Base-by-base conservation (phyloP, 2,797 vertebrate genomes). In the Schizopygopsis malacanthus region DNA sequence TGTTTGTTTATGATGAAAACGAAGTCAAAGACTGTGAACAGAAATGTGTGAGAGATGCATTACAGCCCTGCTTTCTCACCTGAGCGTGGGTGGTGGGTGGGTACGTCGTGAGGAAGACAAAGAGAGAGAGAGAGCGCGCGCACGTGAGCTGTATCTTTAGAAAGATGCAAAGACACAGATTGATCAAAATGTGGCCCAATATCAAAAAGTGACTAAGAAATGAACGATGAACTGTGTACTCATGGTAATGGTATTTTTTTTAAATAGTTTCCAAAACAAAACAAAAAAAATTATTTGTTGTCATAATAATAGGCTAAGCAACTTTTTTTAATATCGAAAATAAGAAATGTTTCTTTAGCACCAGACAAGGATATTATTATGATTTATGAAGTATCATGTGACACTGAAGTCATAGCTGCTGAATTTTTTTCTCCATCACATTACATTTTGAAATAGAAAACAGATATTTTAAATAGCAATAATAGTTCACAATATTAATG, bases 21-120 rank as follows among this genome's bases (percentile, higher is more conserved):
- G 41, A 79, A 81, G 72, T 43, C 33, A 15, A 12, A 69, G 37
- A 8, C 39, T 63, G 43, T 33, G 39, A 52, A 72, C 1, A 79
- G 47, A 56, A 11, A 71, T 54, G 72, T 16, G 33, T 61, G 71
- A 43, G 59, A 84, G n/a, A 33, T 63, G 54, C 43, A 12, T 28
- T 5, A 28, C 86, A 83, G 67, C 76, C 25, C 63, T 72, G n/a
- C 25, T 59, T 81, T 81, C 69, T 69, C 82, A 87, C 86, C 86
- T 80, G 73, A 80, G 11, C 13, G 65, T 37, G 73, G 41, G 41
- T 43, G 2, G 41, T 43, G 54, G 67, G 45, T 33, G 47, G 47
- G 18, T 15, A n/a, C 15, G 12, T 78, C 52, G 81, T 43, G 77
- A 56, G 82, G 39, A 20, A 45, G 52, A 37, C 67, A 47, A 50